Percentiles rank a stretch among this genome's conserved stretches.
Conservation (phyloP, 2,888 invertebrate genomes). For the Hetaerina titia region DNA sequence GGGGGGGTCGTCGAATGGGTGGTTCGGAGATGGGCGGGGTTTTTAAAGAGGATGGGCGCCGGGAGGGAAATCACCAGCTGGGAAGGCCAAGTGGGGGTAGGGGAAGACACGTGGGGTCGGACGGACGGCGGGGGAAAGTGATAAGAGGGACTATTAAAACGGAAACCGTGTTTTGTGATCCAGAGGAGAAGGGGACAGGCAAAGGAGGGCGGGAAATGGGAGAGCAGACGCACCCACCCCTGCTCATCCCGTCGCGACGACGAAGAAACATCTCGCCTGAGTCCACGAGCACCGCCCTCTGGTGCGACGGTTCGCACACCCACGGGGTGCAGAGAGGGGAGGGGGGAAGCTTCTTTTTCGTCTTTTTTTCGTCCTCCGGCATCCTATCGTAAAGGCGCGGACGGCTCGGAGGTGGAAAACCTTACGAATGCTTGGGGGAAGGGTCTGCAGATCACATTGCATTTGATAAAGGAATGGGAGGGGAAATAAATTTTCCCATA, state of each 20-base stretch:
- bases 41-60: not conserved
- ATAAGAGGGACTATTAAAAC: conserved; percentile 24
- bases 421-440: not conserved
- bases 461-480: not conserved
- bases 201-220: not conserved
- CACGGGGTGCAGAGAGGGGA: not conserved
- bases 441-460: not conserved
- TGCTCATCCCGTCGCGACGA: not conserved
- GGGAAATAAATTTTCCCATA: too few species aligned
- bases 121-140: not conserved
- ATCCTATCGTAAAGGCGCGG: not conserved
- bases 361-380: not conserved
- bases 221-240: not conserved
- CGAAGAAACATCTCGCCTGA: not conserved
- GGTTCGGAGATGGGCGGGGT: not conserved
- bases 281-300: not conserved
- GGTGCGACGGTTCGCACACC: not conserved
- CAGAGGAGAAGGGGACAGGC: not conserved
- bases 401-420: not conserved
- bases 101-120: not conserved
- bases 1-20: not conserved
- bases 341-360: not conserved
- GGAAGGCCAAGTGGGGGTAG: not conserved
- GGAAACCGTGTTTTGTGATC: conserved; percentile 62
- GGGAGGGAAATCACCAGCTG: not conserved